phyloP scores from a whole-genome alignment of 1,140 invertebrate genomes.

The Meloidogyne chitwoodi region DNA sequence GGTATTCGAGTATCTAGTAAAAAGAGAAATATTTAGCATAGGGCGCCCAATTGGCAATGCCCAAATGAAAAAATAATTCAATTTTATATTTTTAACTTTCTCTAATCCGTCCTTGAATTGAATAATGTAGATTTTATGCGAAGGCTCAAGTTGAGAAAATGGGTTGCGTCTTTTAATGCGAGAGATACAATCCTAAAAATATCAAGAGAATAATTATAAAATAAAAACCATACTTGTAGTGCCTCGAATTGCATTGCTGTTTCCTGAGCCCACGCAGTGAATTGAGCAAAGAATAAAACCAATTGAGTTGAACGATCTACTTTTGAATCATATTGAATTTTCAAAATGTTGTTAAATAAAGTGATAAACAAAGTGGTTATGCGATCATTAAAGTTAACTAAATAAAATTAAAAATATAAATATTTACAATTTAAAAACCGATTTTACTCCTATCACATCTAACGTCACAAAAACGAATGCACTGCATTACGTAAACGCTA shows the following conservation, averaged over 20 bases:
- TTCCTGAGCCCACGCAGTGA: constrained; percentile 3
- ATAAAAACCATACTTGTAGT: not conserved
- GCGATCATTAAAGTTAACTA: not conserved
- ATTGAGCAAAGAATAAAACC: constrained; percentile 6
- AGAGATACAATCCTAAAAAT: not conserved
- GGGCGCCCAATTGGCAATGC: no score
- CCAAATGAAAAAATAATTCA: no score
- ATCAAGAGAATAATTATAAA: not conserved
- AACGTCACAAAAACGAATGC: not conserved
- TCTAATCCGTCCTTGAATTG: not conserved
- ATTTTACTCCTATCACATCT: not conserved
- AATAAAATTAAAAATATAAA: not conserved
- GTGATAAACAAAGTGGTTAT: not conserved
- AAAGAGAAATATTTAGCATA: no score
- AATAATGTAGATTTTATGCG: not conserved
- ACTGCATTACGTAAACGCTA: not conserved
- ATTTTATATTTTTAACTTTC: not conserved
- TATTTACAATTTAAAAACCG: not conserved
- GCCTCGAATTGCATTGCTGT: not conserved
- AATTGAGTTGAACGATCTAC: not conserved
- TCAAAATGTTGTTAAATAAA: not conserved
- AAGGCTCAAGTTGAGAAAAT: not conserved
- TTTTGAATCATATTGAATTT: not conserved
- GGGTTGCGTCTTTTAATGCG: not conserved
- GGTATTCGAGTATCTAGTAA: no score